Base-by-base conservation (phyloP, 2,888 invertebrate genomes). In the Melinaea marsaeus region DNA sequence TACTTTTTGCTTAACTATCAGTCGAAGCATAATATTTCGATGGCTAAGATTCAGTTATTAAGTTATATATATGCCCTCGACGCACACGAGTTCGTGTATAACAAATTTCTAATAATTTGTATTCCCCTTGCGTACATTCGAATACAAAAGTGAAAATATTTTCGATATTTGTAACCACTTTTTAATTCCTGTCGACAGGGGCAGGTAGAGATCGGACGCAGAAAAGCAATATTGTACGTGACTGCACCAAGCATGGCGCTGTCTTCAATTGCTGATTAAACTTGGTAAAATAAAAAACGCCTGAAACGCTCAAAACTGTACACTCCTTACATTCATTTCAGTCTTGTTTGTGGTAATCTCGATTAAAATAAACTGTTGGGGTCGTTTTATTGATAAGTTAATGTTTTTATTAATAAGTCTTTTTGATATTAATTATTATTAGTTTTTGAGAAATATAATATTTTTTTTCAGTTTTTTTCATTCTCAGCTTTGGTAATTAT, bases 161-260 rank as follows among this genome's bases (percentile, higher is more conserved):
- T 63, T 59, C 48, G 48, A 46, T 56, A 48, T 55, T 55, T 58
- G 64, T 61, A 61, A 64, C 58, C 61, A 58, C 37, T 61, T 64
- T 64, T 64, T 64, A 64, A 64, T 61, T 61, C 64, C 48, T 35
- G 64, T 58, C 55, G 22, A 51, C 64, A 55, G 60, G 60, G 62
- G 57, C 64, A 66, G 66, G 66, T 68, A 59, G 51, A 57, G 55
- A 62, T 64, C 63, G 65, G 61, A 60, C 54, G 65, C 57, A 63
- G 65, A 63, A 62, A 62, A 63, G 79, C 76, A 79, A 81, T 81
- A 78, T 77, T 71, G 76, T 79, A 80, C 80, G 80, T 81, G 80
- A 79, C 79, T 73, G 73, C 73, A 78, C 75, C 72, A 69, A 69
- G 61, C 63, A 61, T 57, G 46, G 58, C 62, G 59, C 65, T 67